Evolutionary conservation across 2,797 vertebrate genomes (phyloP), one percentile per base, ranked within the genome.

Genomic region (Oreonectes daqikongensis): DNA sequence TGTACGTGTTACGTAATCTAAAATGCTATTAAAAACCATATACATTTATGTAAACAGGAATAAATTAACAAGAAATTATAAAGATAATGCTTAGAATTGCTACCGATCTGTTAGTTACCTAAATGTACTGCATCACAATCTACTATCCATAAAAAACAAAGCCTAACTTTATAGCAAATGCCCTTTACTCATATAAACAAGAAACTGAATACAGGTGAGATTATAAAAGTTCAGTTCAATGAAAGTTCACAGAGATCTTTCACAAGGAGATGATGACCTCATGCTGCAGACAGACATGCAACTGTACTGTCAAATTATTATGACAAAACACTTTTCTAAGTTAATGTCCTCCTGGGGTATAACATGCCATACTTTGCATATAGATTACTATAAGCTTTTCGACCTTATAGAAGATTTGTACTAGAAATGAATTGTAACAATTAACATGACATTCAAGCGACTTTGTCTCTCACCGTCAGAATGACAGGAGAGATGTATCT

Each of bases 401-500:
- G n/a, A n/a, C n/a, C n/a, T n/a, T n/a, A n/a, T n/a, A n/a, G 32
- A 35, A 8, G 32, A 35, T 35, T 9, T 35, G 32, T 35, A 35
- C 7, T 9, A 11, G 11, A 42, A 11, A 11, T n/a, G 1, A 50
- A 48, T n/a, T 50, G 18, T 17, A 50, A n/a, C 6, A 2, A n/a
- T 50, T 1, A 8, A 50, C 8, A 8, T 50, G 18, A 15, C 14
- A 44, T 44, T 44, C 12, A 44, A 17, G 2, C 15, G 12, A 44
- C 46, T 28, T 28, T 32, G 1, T n/a, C n/a, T 61, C 52, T 67
- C 17, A 60, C 20, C 57, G 22, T 72, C 70, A 94, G 93, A 0
- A 0, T 93, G 8, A 75, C 85, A 44, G 93, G 93, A 46, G 93
- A 94, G 84, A 0, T 52, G 28, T 90, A 89, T 77, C 87, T 94